A percentile compares a stretch with the other conserved stretches of the same genome.
Conservation (phyloP, 1,140 invertebrate genomes). For the Panulirus ornatus region DNA sequence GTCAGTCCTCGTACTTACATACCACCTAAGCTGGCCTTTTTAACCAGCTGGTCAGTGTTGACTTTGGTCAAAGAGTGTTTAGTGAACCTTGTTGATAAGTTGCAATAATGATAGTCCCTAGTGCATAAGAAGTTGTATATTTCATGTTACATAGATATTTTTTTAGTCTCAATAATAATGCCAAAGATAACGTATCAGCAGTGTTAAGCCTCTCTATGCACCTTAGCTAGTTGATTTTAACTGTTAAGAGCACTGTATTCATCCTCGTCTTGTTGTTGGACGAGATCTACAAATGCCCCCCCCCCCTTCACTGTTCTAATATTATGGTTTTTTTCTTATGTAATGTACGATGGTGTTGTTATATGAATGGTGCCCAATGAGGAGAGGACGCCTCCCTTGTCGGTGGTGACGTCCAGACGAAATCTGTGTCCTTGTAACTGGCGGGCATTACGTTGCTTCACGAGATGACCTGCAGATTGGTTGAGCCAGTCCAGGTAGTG, state of each 20-base stretch:
- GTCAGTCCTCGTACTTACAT: neutral
- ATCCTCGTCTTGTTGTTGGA: constrained; percentile 1
- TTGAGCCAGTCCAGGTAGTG: too few relatives aligned
- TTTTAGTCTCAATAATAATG: constrained; percentile 28
- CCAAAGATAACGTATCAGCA: constrained; percentile 8
- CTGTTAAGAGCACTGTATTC: neutral
- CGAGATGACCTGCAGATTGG: too few relatives aligned
- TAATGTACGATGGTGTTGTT: neutral
- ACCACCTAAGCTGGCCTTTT: neutral
- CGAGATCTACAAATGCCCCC: neutral
- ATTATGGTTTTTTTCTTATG: neutral
- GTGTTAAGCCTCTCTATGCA: constrained; percentile 37
- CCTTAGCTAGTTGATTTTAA: constrained; percentile 20
- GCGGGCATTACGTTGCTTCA: too few relatives aligned
- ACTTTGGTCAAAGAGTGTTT: neutral
- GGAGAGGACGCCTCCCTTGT: neutral
- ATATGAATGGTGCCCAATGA: neutral
- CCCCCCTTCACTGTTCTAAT: neutral
- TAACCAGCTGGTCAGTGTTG: neutral
- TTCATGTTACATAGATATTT: constrained; percentile 24
- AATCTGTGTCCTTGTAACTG: too few relatives aligned
- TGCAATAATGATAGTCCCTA: neutral
- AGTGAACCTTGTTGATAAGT: neutral
- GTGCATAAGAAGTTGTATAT: neutral
- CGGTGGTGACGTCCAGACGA: too few relatives aligned